Evolutionary conservation across 2,797 vertebrate species (phyloP), one percentile per base, ranked within the genome.

Genomic region (Diplodus sargus): DNA sequence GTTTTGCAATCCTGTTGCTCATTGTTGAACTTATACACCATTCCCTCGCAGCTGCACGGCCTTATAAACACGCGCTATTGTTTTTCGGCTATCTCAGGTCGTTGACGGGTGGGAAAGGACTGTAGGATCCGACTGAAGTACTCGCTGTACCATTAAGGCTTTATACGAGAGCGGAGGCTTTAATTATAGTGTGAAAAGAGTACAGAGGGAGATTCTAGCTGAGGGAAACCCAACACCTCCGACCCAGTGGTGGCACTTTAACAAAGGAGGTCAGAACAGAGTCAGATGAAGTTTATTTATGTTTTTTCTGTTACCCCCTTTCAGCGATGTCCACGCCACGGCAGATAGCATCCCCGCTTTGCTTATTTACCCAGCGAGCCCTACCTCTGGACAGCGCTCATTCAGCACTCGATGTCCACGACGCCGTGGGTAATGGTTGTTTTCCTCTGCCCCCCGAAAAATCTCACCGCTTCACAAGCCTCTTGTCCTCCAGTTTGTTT

Each of bases 401-500:
- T 94, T 94, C 85, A 91, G 88, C 82, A 88, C 91, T 89, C 90
- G 92, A 90, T 90, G 89, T 91, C 88, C 89, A 89, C 90, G 90
- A 89, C 74, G 80, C 90, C 78, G 79, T 85, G 71, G 87, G 91
- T 94, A 93, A 94, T 93, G 91, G 84, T 91, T 92, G 88, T 93
- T 93, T 93, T 93, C 91, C 92, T 93, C 86, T 90, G 82, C 82
- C 89, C 83, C 28, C 28, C 28, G 28, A 28, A 85, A 91, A 92
- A 91, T 88, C 86, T 86, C 84, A 83, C 76, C 70, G 83, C 86
- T 91, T 93, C 90, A 89, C 83, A 87, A 34, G 80, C 83, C 89
- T 91, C 90, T 34, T 93, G 92, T 92, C 91, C 84, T 91, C 78
- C 81, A 94, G 93, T 94, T 95, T 95, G 91, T 94, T 95, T 95